Percentiles rank a stretch among this genome's conserved stretches.
Evolutionary conservation across 1,140 invertebrate species (phyloP).

Genomic region (Pseudomyrmex gracilis): DNA sequence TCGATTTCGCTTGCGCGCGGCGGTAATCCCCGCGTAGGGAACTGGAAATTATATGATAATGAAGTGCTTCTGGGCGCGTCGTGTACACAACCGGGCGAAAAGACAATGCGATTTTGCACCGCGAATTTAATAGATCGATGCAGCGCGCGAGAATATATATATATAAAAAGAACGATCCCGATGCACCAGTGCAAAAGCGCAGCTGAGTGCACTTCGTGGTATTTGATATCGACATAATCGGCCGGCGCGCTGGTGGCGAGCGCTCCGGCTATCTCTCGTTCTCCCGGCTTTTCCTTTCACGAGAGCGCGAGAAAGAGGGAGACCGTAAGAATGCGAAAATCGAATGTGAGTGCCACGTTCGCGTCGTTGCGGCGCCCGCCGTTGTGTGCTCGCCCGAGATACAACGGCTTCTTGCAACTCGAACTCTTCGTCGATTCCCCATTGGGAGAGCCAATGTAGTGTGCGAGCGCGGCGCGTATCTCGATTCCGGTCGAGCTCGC

Average conservation of each 20-base stretch:
- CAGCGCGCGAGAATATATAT: background rate
- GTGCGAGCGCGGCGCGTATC: conserved; percentile 46
- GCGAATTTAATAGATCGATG: conserved; percentile 76
- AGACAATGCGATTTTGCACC: conserved; percentile 83
- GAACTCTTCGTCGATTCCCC: background rate
- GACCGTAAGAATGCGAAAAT: conserved; percentile 60
- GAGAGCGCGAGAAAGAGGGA: conserved; percentile 61
- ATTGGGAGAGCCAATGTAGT: background rate
- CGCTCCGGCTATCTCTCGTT: conserved; percentile 74
- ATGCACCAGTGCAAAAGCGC: conserved; percentile 56
- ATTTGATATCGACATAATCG: conserved; percentile 85
- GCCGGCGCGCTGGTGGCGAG: conserved; percentile 60
- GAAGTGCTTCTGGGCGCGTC: conserved; percentile 67
- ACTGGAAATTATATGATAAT: conserved; percentile 75
- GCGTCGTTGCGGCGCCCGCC: conserved; percentile 17
- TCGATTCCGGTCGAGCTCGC: conserved; percentile 55
- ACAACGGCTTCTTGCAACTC: background rate
- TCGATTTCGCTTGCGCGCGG: conserved; percentile 43
- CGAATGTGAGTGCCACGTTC: conserved; percentile 29
- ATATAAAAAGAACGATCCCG: background rate
- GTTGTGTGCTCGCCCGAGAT: conserved; percentile 12
- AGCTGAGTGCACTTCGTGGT: conserved; percentile 85
- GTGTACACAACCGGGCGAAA: conserved; percentile 70
- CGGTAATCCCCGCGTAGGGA: conserved; percentile 69
- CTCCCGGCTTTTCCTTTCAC: conserved; percentile 82